Percentiles rank a stretch among this genome's conserved stretches.
phyloP scores from a whole-genome alignment of 2,113 vertebrate species.

The Gallinago media region DNA sequence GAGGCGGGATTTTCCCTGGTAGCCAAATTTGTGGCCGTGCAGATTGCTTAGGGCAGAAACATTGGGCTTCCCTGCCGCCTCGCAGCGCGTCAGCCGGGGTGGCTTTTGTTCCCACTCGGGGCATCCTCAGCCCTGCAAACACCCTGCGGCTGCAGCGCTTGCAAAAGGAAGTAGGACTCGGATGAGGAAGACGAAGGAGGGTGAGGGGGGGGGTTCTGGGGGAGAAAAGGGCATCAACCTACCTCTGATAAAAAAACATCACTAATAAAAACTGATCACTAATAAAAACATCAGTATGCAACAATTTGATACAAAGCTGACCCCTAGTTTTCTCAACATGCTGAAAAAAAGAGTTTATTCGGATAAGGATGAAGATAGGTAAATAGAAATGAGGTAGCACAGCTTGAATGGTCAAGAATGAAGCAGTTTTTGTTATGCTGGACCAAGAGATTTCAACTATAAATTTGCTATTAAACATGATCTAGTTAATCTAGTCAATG shows the following conservation, averaged over 20 bases:
- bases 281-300: not conserved
- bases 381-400: not conserved
- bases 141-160: fast-evolving
- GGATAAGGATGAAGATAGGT: not conserved
- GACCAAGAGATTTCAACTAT: not conserved
- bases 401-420: not conserved
- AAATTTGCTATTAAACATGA: not conserved
- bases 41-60: not conserved
- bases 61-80: fast-evolving
- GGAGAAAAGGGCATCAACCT: fast-evolving
- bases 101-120: not conserved
- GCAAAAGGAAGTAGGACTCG: not conserved
- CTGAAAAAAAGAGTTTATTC: not conserved
- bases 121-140: not conserved
- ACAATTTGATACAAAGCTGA: not conserved
- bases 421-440: not conserved
- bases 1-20: not conserved
- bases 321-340: not conserved
- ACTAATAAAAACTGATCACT: too few relatives aligned
- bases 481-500: not conserved
- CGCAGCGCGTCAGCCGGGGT: fast-evolving
- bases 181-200: not conserved
- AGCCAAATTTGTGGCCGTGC: not conserved
- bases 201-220: fast-evolving
- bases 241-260: too few relatives aligned